These are phyloP conservation scores for Aphrocallistes beatrix DNA, from an alignment of 37 sponge, comb jelly and placozoan species.

Conservation along the genomic window DNA sequence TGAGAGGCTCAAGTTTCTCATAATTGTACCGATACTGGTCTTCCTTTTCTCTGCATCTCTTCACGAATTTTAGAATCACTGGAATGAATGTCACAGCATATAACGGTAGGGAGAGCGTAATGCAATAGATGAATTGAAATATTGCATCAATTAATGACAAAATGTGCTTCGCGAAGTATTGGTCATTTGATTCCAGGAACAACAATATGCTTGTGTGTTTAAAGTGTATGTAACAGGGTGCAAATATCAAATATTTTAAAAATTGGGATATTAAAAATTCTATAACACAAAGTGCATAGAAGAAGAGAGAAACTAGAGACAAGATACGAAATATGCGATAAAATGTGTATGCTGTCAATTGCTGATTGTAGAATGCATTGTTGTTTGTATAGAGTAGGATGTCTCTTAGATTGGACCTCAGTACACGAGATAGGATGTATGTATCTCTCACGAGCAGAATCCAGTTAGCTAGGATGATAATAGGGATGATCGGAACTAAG, in stretches of 20 bases:
- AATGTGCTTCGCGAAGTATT: too few relatives aligned
- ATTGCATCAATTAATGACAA: too few relatives aligned
- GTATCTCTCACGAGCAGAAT: background rate
- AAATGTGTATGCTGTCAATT: background rate
- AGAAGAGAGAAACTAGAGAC: background rate
- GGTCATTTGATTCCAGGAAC: too few relatives aligned
- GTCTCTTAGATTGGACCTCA: background rate
- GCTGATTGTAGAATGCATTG: background rate
- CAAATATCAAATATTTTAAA: too few relatives aligned
- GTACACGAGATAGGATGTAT: background rate
- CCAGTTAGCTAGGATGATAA: background rate
- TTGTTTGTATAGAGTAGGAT: background rate
- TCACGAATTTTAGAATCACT: background rate
- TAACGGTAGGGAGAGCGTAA: background rate
- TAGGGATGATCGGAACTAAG: background rate
- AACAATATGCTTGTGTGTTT: too few relatives aligned
- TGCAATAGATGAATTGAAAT: background rate
- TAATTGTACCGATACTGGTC: background rate
- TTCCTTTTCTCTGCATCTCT: background rate
- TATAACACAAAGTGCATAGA: background rate
- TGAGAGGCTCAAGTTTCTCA: background rate
- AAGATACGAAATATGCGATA: background rate
- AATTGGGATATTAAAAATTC: background rate
- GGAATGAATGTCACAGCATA: background rate
- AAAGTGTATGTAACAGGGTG: too few relatives aligned